Conservation (phyloP, 2,888 invertebrate genomes). For the Aphidius colemani region DNA sequence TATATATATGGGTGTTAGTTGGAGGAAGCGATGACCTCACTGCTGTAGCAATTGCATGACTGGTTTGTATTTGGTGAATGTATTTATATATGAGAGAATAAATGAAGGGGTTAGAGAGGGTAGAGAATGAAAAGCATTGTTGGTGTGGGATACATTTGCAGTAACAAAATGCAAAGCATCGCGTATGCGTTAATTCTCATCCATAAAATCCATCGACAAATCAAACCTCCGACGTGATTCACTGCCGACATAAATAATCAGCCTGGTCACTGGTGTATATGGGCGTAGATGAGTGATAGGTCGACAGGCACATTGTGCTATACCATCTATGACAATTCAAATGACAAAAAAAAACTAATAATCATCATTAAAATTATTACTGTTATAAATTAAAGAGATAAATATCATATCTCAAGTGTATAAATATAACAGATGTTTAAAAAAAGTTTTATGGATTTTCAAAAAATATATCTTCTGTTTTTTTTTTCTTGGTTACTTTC, state of each 20-base stretch:
- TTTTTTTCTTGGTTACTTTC: background rate
- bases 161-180: constrained; percentile 58
- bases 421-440: too few species aligned
- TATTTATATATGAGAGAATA: background rate
- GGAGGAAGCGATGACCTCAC: constrained; percentile 11
- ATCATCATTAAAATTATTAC: constrained; percentile 1
- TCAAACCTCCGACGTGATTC: constrained; percentile 59
- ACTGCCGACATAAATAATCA: constrained; percentile 59
- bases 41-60: background rate
- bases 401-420: too few species aligned
- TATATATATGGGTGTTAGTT: too few species aligned
- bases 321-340: constrained; percentile 24
- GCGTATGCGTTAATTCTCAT: constrained; percentile 58
- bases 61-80: constrained; percentile 11
- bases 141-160: constrained; percentile 24
- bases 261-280: constrained; percentile 43
- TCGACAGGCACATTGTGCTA: constrained; percentile 46
- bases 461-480: too few species aligned
- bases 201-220: constrained; percentile 60
- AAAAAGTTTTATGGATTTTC: too few species aligned
- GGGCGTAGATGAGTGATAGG: constrained; percentile 54
- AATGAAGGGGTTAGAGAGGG: background rate
- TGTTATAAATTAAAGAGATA: background rate
- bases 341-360: constrained; percentile 22
- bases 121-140: background rate